Conservation (phyloP, 2,113 vertebrate species). For the Taurulus bubalis region DNA sequence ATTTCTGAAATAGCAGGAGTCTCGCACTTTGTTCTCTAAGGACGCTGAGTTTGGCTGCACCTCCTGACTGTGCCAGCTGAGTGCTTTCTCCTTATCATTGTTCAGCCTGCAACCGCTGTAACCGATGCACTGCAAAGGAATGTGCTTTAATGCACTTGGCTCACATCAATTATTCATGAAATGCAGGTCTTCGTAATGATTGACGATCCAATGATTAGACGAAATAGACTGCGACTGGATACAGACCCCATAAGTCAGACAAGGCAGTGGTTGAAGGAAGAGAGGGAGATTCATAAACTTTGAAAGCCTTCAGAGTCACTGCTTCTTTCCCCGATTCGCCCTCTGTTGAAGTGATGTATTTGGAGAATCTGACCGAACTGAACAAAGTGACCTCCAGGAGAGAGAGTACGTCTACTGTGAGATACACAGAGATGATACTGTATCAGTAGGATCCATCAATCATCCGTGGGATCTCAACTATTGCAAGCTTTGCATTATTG, state of each 20-base stretch:
- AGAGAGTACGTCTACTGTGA: neutral
- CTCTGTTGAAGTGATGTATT: neutral
- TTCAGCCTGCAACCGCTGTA: conserved; percentile 46
- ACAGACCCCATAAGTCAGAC: conserved; percentile 47
- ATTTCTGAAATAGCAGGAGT: conserved; percentile 49
- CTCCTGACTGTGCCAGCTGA: neutral
- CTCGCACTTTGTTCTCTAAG: conserved; percentile 40
- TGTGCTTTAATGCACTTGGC: conserved; percentile 45
- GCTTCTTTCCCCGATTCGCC: neutral
- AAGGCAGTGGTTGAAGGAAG: conserved; percentile 19
- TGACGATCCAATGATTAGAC: conserved; percentile 45
- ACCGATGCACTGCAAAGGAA: conserved; percentile 36
- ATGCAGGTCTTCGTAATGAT: conserved; percentile 50
- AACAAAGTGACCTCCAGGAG: conserved; percentile 1
- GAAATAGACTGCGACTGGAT: conserved; percentile 52
- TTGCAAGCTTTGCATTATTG: neutral
- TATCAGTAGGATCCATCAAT: neutral
- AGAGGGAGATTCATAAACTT: conserved; percentile 31
- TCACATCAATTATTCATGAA: conserved; percentile 58
- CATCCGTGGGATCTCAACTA: neutral
- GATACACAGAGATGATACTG: neutral
- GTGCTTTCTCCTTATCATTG: conserved; percentile 32
- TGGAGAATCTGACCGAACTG: neutral
- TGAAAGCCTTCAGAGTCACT: neutral
- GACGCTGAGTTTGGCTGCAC: conserved; percentile 41